A percentile compares a stretch with the other conserved stretches of the same genome.
Evolutionary conservation across 2,888 invertebrate species (phyloP).

Genomic region (Steromphala cineraria): DNA sequence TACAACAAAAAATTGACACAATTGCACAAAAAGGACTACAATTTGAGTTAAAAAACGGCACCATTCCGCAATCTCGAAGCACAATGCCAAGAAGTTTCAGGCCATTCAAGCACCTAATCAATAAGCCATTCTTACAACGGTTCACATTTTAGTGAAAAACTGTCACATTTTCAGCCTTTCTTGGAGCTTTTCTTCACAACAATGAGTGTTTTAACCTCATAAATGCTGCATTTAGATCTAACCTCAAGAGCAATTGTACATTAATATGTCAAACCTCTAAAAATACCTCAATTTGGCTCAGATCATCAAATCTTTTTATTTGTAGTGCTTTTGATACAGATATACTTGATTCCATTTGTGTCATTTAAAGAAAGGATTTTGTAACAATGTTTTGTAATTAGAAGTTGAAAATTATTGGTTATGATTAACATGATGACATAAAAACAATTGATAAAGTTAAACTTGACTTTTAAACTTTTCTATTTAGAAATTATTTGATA

Average conservation of each 20-base stretch:
- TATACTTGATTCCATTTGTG: too few species aligned
- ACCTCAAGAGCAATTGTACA: background rate
- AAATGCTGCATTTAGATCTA: background rate
- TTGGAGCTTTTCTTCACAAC: background rate
- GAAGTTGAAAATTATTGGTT: too few species aligned
- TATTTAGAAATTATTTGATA: too few species aligned
- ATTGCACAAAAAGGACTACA: background rate
- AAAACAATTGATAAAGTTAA: too few species aligned
- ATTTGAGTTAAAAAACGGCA: background rate
- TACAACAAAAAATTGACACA: background rate
- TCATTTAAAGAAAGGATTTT: too few species aligned
- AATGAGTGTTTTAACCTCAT: background rate
- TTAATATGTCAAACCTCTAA: too few species aligned
- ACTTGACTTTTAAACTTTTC: too few species aligned
- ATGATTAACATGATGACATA: too few species aligned
- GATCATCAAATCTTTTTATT: too few species aligned
- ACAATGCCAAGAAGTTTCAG: slow-evolving; percentile 1
- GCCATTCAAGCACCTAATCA: background rate
- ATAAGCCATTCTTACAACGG: background rate
- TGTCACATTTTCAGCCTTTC: background rate
- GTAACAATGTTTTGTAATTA: too few species aligned
- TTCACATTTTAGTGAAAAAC: background rate
- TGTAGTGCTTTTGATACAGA: too few species aligned
- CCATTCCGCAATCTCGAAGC: background rate
- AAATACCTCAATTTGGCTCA: too few species aligned